Base-by-base conservation (phyloP, 2,113 vertebrate species). In the Craseonycteris thonglongyai region DNA sequence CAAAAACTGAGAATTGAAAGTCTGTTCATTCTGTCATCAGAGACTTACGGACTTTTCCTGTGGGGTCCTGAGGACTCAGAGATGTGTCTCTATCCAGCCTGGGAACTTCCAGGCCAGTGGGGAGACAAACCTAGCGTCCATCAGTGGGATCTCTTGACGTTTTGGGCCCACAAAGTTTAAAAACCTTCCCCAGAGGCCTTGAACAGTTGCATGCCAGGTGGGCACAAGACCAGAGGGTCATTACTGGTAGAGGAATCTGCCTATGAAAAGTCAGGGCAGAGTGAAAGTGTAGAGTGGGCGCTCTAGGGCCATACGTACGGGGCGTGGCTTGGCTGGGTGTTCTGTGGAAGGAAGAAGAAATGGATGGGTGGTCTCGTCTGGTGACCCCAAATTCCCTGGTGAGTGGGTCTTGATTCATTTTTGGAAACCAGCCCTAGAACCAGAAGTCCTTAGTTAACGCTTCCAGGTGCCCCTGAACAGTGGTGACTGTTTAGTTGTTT, bases 1-100 rank as follows among this genome's bases (percentile, higher is more conserved):
- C 83, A 35, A 65, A 92, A 96, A 87, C 33, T 0, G 42, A 96
- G 90, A 96, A 83, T 80, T 42, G 91, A 96, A 96, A 95, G 89
- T 82, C 69, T 80, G 58, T 35, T 84, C 84, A 22, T 59, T 59
- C 45, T 38, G n/a, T 95, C 69, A 10, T 47, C 47, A n/a, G 24
- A 51, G 69, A 38, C 28, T 71, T 42, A 2, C 0, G 56, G 86
- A 45, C 58, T 76, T 90, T 66, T 66, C 85, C 42, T 38, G 40
- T 51, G 54, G 66, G 51, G 28, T 5, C 66, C 26, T 7, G 24
- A 54, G 65, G 21, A 40, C 78, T 16, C 12, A 4, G 66, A 49
- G 42, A 5, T 47, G 19, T 47, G 21, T 7, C 75, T 54, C 30
- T 54, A 26, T 24, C 51, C 15, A n/a, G 26, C 10, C 26, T 14